A percentile compares a stretch with the other conserved stretches of the same genome.
phyloP scores from a whole-genome alignment of 2,113 vertebrate species.

The Acrocephalus arundinaceus region DNA sequence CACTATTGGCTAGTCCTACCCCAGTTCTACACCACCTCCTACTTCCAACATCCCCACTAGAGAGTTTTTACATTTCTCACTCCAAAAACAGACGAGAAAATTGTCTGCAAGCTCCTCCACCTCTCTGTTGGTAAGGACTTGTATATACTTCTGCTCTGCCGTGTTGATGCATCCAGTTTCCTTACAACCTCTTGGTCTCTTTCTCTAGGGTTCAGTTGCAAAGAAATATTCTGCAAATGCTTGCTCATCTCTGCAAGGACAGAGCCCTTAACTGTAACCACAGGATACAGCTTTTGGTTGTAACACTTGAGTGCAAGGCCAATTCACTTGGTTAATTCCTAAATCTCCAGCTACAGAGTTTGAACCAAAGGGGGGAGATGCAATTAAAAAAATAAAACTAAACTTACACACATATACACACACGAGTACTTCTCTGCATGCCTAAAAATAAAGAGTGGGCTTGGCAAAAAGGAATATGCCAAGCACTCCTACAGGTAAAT shows the following conservation, averaged over 20 bases:
- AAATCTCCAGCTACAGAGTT: not conserved
- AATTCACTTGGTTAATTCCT: not conserved
- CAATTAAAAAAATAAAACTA: not conserved
- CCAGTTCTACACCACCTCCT: not conserved
- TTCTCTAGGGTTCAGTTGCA: not conserved
- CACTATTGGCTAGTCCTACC: accelerated
- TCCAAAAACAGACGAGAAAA: not conserved
- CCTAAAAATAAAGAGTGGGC: not conserved
- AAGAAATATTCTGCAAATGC: not conserved
- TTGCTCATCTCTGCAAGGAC: not conserved
- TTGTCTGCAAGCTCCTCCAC: not conserved
- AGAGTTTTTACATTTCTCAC: not conserved
- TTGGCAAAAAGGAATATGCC: conserved; percentile 5
- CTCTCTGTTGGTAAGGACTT: not conserved
- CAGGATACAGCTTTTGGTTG: not conserved
- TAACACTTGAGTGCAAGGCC: not conserved
- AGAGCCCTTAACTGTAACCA: not conserved
- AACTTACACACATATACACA: not conserved
- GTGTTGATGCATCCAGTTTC: not conserved
- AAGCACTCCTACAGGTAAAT: not conserved
- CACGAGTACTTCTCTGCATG: not conserved
- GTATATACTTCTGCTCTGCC: not conserved
- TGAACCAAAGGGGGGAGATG: not conserved
- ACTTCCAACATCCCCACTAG: not conserved
- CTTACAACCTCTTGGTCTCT: not conserved